Evolutionary conservation across 2,888 invertebrate species (phyloP).

Genomic region (Ormyrus labotus): DNA sequence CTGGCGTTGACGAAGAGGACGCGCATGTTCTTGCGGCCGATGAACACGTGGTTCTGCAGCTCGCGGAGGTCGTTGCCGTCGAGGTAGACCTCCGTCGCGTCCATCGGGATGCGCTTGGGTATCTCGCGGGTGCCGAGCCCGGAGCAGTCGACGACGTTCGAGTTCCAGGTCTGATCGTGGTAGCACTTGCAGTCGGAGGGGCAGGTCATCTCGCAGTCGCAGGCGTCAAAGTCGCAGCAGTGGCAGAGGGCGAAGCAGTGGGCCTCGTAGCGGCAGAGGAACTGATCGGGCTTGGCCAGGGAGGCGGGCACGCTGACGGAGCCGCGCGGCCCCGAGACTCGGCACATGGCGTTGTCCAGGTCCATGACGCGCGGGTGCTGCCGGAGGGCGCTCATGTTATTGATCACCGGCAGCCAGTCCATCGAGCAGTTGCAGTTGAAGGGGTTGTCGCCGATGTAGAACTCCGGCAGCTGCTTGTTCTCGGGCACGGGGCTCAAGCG

Average conservation of each 20-base stretch:
- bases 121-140: conserved; percentile 86
- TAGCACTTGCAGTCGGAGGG: conserved; percentile 96
- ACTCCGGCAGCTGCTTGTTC: conserved; percentile 88
- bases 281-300: conserved; percentile 87
- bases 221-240: conserved; percentile 97
- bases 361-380: conserved; percentile 94
- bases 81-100: conserved; percentile 93
- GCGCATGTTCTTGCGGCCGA: conserved; percentile 92
- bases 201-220: conserved; percentile 98
- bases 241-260: conserved; percentile 96
- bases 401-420: conserved; percentile 95
- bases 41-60: conserved; percentile 91
- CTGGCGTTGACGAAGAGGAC: conserved; percentile 91
- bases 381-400: conserved; percentile 88
- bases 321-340: conserved; percentile 89
- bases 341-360: conserved; percentile 91
- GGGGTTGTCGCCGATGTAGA: conserved; percentile 94
- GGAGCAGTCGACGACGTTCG: conserved; percentile 94
- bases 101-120: conserved; percentile 93
- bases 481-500: conserved; percentile 85
- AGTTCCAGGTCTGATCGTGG: conserved; percentile 95
- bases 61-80: conserved; percentile 93
- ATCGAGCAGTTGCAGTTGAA: conserved; percentile 96
- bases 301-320: conserved; percentile 87
- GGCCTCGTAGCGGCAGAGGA: conserved; percentile 93